Conservation (phyloP, 2,888 invertebrate genomes). For the Scaeva pyrastri region DNA sequence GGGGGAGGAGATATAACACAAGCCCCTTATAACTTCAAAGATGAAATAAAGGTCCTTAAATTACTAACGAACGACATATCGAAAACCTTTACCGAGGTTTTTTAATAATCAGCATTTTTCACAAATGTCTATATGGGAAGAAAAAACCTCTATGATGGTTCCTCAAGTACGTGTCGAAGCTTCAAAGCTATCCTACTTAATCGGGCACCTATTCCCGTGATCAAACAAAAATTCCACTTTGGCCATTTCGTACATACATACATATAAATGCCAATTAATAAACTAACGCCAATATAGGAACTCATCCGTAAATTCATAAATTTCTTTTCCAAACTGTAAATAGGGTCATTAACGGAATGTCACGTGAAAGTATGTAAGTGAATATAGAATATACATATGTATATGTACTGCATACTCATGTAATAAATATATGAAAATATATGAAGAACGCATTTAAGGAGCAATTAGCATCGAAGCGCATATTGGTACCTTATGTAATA, state of each 20-base stretch:
- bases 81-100: background rate
- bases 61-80: too few species aligned
- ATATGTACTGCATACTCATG: too few species aligned
- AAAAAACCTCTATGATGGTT: background rate
- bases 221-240: background rate
- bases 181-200: background rate
- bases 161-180: background rate
- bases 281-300: background rate
- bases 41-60: too few species aligned
- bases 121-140: too few species aligned
- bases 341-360: conserved; percentile 33
- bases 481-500: background rate
- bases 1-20: too few species aligned
- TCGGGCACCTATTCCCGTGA: background rate
- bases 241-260: background rate
- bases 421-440: conserved; percentile 16
- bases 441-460: conserved; percentile 35
- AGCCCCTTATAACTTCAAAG: too few species aligned
- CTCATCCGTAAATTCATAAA: conserved; percentile 32
- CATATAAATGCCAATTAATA: conserved; percentile 2
- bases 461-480: conserved; percentile 56
- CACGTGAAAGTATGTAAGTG: background rate
- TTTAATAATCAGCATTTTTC: background rate
- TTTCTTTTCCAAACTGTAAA: background rate
- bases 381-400: background rate